Base-by-base conservation (phyloP, 2,797 vertebrate species). In the Tangara arthus region DNA sequence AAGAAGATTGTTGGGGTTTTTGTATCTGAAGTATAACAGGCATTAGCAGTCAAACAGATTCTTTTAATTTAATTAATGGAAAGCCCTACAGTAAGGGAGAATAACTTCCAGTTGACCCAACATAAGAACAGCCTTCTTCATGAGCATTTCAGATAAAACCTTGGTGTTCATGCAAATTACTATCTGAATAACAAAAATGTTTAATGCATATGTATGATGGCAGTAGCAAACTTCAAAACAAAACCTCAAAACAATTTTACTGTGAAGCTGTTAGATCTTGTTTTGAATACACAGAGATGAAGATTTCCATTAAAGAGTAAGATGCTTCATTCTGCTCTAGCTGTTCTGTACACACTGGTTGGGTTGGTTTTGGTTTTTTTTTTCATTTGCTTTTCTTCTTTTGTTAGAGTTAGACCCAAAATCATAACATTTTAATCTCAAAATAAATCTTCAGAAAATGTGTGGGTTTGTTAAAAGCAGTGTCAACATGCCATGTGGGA, bases 101-200 rank as follows among this genome's bases (percentile, higher is more conserved):
- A 77, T 61, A 94, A 93, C 37, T 95, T 97, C 65, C 87, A 92
- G 63, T 3, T 94, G 91, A 92, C 80, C 61, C 52, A 79, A 69
- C 60, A 41, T 30, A 89, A 78, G 46, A 73, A 50, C 34, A 87
- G 42, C 30, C 15, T 80, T 88, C 37, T 96, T 82, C 76, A 37
- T 52, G 24, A 80, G 46, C 46, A n/a, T 81, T 87, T 88, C 82
- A 71, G 75, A 91, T 80, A 97, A 91, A 90, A 22, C 37, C 39
- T 68, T 76, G 46, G 17, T 85, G 46, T 79, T 85, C 84, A 83
- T 89, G 72, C 71, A 96, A 88, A 93, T 93, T 91, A 56, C 50
- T 79, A 50, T 90, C 46, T 70, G 89, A 92, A 96, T 83, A 97
- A 56, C 47, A 91, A 82, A 90, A 85, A 47, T 34, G 18, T 26